Evolutionary conservation across 2,888 invertebrate species (phyloP), one percentile per base, ranked within the genome.

Genomic region (Tenthredo amoena): DNA sequence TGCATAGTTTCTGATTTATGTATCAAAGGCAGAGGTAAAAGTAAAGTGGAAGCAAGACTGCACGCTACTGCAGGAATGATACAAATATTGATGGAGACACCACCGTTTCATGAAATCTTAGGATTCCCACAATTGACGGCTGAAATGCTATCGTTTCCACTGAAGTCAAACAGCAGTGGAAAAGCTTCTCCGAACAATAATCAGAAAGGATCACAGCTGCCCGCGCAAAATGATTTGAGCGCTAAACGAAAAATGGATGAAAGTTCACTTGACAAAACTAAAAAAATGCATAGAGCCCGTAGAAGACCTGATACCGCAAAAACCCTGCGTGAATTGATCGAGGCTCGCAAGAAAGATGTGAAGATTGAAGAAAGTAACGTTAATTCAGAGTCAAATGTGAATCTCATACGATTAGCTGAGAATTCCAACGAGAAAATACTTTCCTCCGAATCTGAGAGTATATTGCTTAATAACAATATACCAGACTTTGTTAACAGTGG

Each of bases 61-160:
- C 62, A 83, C 6, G 83, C 83, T 34, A 47, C 15, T 34, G n/a
- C 47, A 9, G 71, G 15, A 21, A 68, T 83, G 68, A 68, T 83
- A 47, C 31, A 83, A n/a, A 43, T 83, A 15, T 40, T 83, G n/a
- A 65, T 47, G 47, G 18, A 47, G 47, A 21, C 40, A 31, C 34
- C 40, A 9, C n/a, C 58, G 7, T 12, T 62, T 62, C 12, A 50
- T 21, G 62, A 81, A 58, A 81, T 81, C 26, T 77, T 77, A 0
- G 26, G n/a, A 34, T 55, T 18, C 18, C 12, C 31, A 7, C 6
- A 77, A 31, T 55, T 18, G 3, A 34, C 68, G 18, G 34, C 34
- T 18, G 68, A 34, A 15, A 68, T 68, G 12, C 34, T 18, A 18
- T 5, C 34, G 10, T 15, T 31, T 34, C 26, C 62, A 4, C 18